Evolutionary conservation across 1,140 invertebrate species (phyloP).

Genomic region (Camponotus floridanus): DNA sequence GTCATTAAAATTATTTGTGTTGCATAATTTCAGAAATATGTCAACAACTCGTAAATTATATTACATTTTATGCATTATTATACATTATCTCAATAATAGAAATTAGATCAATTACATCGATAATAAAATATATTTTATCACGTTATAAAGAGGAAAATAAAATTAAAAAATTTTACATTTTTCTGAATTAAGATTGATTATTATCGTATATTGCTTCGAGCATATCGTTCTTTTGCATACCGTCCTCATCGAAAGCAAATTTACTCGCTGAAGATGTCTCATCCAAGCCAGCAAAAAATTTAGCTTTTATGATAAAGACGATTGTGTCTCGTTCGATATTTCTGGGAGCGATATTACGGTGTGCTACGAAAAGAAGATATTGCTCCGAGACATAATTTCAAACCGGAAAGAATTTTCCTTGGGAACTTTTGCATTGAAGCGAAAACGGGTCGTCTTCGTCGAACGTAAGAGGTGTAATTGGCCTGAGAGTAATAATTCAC

Average conservation of each 20-base stretch:
- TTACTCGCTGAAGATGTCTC: not conserved
- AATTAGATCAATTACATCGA: too few relatives aligned
- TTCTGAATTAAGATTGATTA: not conserved
- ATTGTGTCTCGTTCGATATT: not conserved
- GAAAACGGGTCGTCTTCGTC: not conserved
- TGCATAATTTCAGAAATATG: not conserved
- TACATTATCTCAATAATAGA: not conserved
- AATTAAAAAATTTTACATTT: not conserved
- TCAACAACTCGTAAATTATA: not conserved
- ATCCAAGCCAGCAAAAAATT: not conserved
- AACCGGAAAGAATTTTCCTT: conserved; percentile 14
- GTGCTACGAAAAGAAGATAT: conserved; percentile 9
- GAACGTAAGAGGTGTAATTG: conserved; percentile 58
- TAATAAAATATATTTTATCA: not conserved
- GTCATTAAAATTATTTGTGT: not conserved
- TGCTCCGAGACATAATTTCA: conserved; percentile 17
- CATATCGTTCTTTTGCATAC: not conserved
- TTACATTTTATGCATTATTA: not conserved
- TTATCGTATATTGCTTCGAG: not conserved
- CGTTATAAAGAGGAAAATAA: not conserved
- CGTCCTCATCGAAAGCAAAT: not conserved
- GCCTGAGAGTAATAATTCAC: conserved; percentile 52
- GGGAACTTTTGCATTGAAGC: conserved; percentile 25
- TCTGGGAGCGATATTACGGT: not conserved
- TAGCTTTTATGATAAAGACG: not conserved